Base-by-base conservation (phyloP, 2,888 invertebrate species). In the Trissolcus brochymenae region DNA sequence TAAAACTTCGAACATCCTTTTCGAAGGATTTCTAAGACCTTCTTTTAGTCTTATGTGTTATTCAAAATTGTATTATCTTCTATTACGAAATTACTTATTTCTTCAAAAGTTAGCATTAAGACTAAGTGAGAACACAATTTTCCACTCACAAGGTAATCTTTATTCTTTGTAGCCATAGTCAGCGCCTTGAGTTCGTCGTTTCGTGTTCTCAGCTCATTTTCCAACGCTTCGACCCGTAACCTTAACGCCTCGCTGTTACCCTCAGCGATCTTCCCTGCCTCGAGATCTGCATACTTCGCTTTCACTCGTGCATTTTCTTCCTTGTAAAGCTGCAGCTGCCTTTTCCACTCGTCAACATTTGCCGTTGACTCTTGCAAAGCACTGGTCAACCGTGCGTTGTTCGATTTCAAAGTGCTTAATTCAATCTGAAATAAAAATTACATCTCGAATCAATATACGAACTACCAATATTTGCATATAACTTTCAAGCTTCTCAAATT, bases 281-380 rank as follows among this genome's bases (percentile, higher is more conserved):
- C 94, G 76, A 94, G 89, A 84, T 94, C 92, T 54, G 93, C 91
- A 80, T 93, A 93, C 84, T 93, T 94, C 55, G 92, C 92, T 88
- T 94, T 94, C 84, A 96, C 93, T 73, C 96, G 92, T 79, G 95
- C 94, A 89, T 97, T 97, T 89, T 97, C 96, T 89, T 97, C 96
- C 89, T 96, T 94, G 87, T 96, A 95, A 82, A 95, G 94, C 84
- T 98, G 98, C 83, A 98, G 91, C 89, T 98, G 98, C 79, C 97
- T 93, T 90, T 98, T 98, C 98, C 98, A 98, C 90, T 98, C 98
- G 87, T 98, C 98, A 29, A 98, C 98, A 89, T 98, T 98, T 72
- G 98, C 96, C 40, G 98, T 98, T 86, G 97, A 97, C 85, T 95
- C 95, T 90, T 98, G 98, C 71, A 98, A 92, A 16, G 98, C 98